These are phyloP conservation scores for Cryptocephalus primarius DNA, from an alignment of 2,888 invertebrate species.

Conservation along the genomic window DNA sequence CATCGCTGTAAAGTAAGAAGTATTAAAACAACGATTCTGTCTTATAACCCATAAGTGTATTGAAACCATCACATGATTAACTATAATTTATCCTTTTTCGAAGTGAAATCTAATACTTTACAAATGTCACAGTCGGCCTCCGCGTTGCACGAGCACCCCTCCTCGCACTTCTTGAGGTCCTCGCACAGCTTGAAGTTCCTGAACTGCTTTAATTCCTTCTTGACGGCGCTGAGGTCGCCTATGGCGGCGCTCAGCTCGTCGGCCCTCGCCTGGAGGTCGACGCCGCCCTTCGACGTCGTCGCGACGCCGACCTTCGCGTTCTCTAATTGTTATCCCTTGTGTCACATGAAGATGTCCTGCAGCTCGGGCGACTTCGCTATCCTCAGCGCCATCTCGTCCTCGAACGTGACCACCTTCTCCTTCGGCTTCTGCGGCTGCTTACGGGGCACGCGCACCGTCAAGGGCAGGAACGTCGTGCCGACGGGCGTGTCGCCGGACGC, in stretches of 20 bases:
- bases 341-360: slow-evolving; percentile 77
- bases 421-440: slow-evolving; percentile 41
- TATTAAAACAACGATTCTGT: no score
- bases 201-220: slow-evolving; percentile 30
- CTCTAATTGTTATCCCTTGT: slow-evolving; percentile 35
- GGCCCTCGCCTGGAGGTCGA: slow-evolving; percentile 8
- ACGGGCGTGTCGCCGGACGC: slow-evolving; percentile 43
- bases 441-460: slow-evolving; percentile 31
- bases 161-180: slow-evolving; percentile 35
- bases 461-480: slow-evolving; percentile 29
- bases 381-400: slow-evolving; percentile 50
- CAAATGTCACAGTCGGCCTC: slow-evolving; percentile 37
- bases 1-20: no score
- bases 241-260: slow-evolving; percentile 17
- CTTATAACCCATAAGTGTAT: no score
- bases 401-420: slow-evolving; percentile 73
- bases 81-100: slow-evolving; percentile 35
- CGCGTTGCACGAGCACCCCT: slow-evolving; percentile 34
- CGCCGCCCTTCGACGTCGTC: slow-evolving; percentile 4
- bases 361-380: slow-evolving; percentile 28
- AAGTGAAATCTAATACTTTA: slow-evolving; percentile 35
- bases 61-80: slow-evolving; percentile 3
- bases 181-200: slow-evolving; percentile 35
- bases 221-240: slow-evolving; percentile 25
- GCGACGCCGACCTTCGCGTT: slow-evolving; percentile 1